Base-by-base conservation (phyloP, 2,797 vertebrate genomes). In the Dipus sagitta region DNA sequence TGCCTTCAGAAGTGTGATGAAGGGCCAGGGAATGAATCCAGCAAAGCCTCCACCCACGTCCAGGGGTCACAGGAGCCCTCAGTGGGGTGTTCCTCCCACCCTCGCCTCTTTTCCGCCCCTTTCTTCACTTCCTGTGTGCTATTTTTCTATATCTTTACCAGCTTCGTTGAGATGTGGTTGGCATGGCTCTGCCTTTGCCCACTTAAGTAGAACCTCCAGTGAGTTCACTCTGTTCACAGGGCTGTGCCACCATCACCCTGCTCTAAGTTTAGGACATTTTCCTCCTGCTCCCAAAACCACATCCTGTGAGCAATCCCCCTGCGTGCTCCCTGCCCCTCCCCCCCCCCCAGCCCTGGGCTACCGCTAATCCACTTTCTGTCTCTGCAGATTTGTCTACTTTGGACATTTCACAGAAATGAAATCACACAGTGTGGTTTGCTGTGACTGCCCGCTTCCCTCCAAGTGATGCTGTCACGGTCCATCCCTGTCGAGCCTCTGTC, bases 221-320 rank as follows among this genome's bases (percentile, higher is more conserved):
- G 54, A 38, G 9, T 64, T 64, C 6, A 5, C 30, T 3, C 26
- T 52, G 12, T 42, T 24, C 13, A 12, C 75, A n/a, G 38, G n/a
- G 60, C 17, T 26, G 8, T 11, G 20, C 62, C 32, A 20, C 82
- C 52, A 32, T 58, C 93, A 42, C 30, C 30, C 23, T 0, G 7
- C 20, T 86, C 93, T 81, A 82, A 91, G n/a, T 94, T 77, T 62
- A 93, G 71, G 62, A 60, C 70, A 30, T 60, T 77, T 62, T 52
- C n/a, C 11, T 82, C 42, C 77, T 52, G 10, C 64, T 67, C 86
- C 15, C 72, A 65, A 54, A 91, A 64, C 72, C 70, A 34, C 20
- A 11, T 86, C 88, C 88, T 81, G 82, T 47, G 42, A 52, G n/a
- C 72, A n/a, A 15, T 24, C 23, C 14, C 23, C 65, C 67, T 3